phyloP scores from a whole-genome alignment of 64 coral and sea anemone genomes.

The Anthopleura sola region DNA sequence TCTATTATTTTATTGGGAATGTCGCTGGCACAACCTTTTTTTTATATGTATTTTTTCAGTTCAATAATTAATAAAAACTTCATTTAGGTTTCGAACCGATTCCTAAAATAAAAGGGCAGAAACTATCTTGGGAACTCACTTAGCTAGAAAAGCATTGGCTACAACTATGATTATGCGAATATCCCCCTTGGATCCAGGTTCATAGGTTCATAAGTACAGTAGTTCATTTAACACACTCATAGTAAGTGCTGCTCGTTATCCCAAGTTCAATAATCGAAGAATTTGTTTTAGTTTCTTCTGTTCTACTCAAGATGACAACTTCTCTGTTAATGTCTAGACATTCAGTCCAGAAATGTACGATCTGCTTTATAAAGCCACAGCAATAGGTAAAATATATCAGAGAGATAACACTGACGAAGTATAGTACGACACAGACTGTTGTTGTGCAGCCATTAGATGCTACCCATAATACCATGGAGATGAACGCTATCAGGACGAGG shows the following conservation, averaged over 20 bases:
- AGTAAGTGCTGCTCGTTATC: not conserved
- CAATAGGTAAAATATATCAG: conserved; percentile 38
- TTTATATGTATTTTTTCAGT: too few species aligned
- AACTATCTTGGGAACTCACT: too few species aligned
- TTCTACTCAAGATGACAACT: conserved; percentile 20
- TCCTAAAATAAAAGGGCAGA: too few species aligned
- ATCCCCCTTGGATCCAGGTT: too few species aligned
- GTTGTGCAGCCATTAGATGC: conserved; percentile 30
- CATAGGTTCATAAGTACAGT: too few species aligned
- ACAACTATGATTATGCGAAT: too few species aligned
- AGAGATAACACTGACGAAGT: conserved; percentile 29
- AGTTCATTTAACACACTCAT: too few species aligned
- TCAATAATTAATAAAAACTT: too few species aligned
- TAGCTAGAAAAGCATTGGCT: too few species aligned
- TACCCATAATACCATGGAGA: conserved; percentile 28
- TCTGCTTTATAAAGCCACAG: conserved; percentile 37
- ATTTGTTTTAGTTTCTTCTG: not conserved
- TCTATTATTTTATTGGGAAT: too few species aligned
- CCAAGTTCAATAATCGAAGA: not conserved
- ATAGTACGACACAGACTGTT: conserved; percentile 41
- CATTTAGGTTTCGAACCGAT: too few species aligned
- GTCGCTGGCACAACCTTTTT: too few species aligned
- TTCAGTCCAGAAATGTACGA: conserved; percentile 5
- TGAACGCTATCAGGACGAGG: conserved; percentile 19
- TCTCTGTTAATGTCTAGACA: conserved; percentile 32